Evolutionary conservation across 2,888 invertebrate species (phyloP).

Genomic region (Agrotis puta): DNA sequence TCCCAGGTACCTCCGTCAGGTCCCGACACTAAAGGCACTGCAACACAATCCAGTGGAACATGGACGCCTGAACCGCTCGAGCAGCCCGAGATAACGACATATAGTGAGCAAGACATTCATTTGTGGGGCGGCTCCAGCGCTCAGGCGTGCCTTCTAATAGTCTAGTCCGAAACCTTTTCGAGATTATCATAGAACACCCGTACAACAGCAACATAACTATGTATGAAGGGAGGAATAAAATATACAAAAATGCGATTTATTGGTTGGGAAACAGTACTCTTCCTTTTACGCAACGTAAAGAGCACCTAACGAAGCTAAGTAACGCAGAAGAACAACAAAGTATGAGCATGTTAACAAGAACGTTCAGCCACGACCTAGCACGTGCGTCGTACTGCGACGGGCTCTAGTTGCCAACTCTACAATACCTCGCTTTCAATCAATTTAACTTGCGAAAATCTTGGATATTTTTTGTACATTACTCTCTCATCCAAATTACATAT

Average conservation of each 20-base stretch:
- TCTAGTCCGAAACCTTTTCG: constrained; percentile 17
- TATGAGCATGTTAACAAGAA: constrained; percentile 25
- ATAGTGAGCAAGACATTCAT: constrained; percentile 52
- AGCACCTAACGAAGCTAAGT: constrained; percentile 17
- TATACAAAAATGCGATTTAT: background rate
- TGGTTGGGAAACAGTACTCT: background rate
- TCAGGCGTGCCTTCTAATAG: background rate
- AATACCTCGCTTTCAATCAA: constrained; percentile 3
- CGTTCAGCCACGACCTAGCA: too few species aligned
- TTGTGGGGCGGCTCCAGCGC: constrained; percentile 17
- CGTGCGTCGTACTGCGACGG: background rate
- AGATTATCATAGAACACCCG: constrained; percentile 5
- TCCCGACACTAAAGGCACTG: constrained; percentile 46
- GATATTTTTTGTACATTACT: background rate
- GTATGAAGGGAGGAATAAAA: background rate
- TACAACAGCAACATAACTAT: background rate
- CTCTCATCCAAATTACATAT: background rate
- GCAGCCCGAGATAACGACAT: constrained; percentile 43
- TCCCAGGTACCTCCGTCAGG: background rate
- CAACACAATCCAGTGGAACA: constrained; percentile 44
- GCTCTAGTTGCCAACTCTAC: constrained; percentile 5
- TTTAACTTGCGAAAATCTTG: background rate
- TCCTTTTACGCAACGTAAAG: constrained; percentile 4
- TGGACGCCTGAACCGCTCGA: constrained; percentile 10
- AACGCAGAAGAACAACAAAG: constrained; percentile 8